These are phyloP conservation scores for Hypsopygia costalis DNA, from an alignment of 2,888 invertebrate species.

Conservation along the genomic window DNA sequence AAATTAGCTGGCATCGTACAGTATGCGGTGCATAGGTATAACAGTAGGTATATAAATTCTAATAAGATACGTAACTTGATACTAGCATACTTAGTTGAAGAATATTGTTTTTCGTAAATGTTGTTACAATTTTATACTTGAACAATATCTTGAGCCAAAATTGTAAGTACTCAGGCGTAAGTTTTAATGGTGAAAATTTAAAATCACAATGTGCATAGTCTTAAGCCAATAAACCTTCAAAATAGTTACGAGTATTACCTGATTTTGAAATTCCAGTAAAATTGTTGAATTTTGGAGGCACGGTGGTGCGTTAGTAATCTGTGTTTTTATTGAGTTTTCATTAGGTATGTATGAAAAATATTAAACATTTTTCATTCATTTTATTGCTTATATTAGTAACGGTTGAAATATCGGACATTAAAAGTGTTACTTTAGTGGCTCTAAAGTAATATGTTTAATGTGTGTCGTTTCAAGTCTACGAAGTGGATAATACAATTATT, in stretches of 20 bases:
- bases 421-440: too few relatives aligned
- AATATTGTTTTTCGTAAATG: neutral
- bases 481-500: too few relatives aligned
- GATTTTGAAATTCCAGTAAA: slow-evolving; percentile 5
- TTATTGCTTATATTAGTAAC: too few relatives aligned
- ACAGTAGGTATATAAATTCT: slow-evolving; percentile 46
- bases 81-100: slow-evolving; percentile 24
- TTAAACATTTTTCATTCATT: too few relatives aligned
- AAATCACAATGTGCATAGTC: slow-evolving; percentile 18
- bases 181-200: slow-evolving; percentile 12
- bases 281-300: neutral
- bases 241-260: slow-evolving; percentile 15
- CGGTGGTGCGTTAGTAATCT: too few relatives aligned
- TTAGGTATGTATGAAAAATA: too few relatives aligned
- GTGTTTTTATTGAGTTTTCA: too few relatives aligned
- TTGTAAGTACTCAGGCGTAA: slow-evolving; percentile 5
- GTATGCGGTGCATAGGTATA: slow-evolving; percentile 67
- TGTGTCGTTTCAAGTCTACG: too few relatives aligned
- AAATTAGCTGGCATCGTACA: slow-evolving; percentile 73
- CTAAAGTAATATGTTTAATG: too few relatives aligned
- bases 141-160: slow-evolving; percentile 12
- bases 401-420: too few relatives aligned
- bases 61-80: slow-evolving; percentile 30
- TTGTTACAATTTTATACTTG: neutral
- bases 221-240: slow-evolving; percentile 17